Evolutionary conservation across 2,113 vertebrate genomes (phyloP), one percentile per base, ranked within the genome.

Genomic region (Carassius gibelio): DNA sequence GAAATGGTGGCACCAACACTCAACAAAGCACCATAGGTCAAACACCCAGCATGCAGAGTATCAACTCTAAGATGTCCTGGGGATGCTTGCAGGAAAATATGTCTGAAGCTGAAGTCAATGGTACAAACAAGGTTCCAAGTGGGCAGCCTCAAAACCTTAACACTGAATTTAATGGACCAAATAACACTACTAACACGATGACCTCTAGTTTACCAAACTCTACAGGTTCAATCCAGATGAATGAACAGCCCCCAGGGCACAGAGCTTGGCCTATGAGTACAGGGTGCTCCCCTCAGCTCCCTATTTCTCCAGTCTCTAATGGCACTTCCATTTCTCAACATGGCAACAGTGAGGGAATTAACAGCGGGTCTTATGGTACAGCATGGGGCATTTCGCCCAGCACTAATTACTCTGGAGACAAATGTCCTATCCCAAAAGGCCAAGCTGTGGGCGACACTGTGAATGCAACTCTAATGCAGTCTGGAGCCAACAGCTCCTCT

Each of bases 171-270:
- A 96, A 96, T 93, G 98, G 97, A 99, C 98, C 97, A 98, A 98
- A 97, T 97, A 97, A 99, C 98, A 98, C 98, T 99, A 99, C 97
- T 97, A 98, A 98, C 95, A 96, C 96, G 95, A 95, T 97, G 96
- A 98, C 97, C 97, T 99, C 98, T 96, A 97, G 95, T 97, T 97
- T 97, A 97, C 97, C 97, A 97, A 98, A 98, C 97, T 96, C 97
- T 94, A 96, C 96, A 91, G 94, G 96, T 95, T 97, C 96, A 88
- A 93, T 95, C 94, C 97, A 97, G 90, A 94, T 95, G 89, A 95
- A 87, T 5, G 97, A 97, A 90, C 96, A 94, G 94, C 95, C 95
- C 93, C 88, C 94, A 89, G 95, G 95, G 93, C 94, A 92, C 0
- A 94, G 95, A 93, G 93, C 95, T 93, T 96, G 96, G 96, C 92